Conservation (phyloP, 2,888 invertebrate genomes). For the Cerceris rybyensis region DNA sequence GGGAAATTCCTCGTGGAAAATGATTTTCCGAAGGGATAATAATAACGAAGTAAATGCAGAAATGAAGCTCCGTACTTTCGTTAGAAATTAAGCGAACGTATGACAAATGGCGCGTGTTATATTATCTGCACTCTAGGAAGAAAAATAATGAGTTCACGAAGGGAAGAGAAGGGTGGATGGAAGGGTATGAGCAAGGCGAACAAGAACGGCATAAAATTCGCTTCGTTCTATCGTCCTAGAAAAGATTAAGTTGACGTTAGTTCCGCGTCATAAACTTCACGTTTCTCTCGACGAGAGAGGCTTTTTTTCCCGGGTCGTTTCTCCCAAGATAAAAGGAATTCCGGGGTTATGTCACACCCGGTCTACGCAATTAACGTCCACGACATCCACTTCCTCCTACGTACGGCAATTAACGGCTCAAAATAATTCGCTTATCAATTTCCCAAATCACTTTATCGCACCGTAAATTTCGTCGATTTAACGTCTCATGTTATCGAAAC, state of each 20-base stretch:
- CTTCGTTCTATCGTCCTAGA: conserved; percentile 17
- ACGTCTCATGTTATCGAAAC: no score
- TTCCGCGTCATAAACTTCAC: conserved; percentile 47
- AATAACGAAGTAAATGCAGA: no score
- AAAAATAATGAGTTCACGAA: conserved; percentile 33
- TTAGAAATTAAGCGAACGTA: no score
- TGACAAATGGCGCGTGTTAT: no score
- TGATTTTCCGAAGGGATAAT: no score
- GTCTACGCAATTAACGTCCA: conserved; percentile 35
- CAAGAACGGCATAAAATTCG: conserved; percentile 19
- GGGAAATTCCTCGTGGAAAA: no score
- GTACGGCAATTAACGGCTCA: not conserved
- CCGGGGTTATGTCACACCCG: conserved; percentile 8
- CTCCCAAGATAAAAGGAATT: conserved; percentile 9
- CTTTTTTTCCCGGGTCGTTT: not conserved
- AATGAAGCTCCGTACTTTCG: no score
- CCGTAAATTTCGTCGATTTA: no score
- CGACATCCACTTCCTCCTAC: not conserved
- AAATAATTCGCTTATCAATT: not conserved
- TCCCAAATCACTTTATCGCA: not conserved
- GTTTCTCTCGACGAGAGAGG: conserved; percentile 13
- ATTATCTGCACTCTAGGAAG: no score
- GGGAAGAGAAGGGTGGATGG: not conserved
- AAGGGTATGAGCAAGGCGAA: not conserved
- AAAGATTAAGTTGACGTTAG: conserved; percentile 49